phyloP scores from a whole-genome alignment of 2,797 vertebrate species.

The Hydrophis major region DNA sequence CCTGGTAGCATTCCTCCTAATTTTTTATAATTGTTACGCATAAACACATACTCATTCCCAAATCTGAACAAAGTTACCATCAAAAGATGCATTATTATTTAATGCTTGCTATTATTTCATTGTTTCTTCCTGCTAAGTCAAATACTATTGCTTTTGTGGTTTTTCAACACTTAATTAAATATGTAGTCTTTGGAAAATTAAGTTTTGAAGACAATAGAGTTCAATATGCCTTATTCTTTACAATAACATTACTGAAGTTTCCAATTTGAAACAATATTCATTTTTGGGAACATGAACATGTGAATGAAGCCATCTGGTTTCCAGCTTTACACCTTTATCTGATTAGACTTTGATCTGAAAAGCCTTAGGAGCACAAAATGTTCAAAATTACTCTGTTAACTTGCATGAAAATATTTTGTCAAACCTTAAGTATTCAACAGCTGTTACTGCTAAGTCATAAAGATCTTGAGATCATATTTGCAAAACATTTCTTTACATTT shows the following conservation, averaged over 20 bases:
- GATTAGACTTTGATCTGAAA: background rate
- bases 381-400: background rate
- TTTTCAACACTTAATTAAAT: background rate
- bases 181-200: background rate
- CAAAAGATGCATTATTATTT: background rate
- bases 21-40: background rate
- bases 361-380: background rate
- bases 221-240: background rate
- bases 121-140: background rate
- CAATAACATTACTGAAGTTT: background rate
- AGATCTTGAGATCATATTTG: constrained; percentile 14
- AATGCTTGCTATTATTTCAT: background rate
- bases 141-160: background rate
- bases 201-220: background rate
- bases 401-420: constrained; percentile 5
- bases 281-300: background rate
- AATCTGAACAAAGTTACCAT: background rate
- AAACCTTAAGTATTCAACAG: constrained; percentile 35
- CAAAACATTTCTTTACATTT: constrained; percentile 40
- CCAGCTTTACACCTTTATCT: background rate
- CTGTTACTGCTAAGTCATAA: constrained; percentile 6
- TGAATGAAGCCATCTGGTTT: background rate
- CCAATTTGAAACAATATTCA: background rate
- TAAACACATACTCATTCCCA: background rate
- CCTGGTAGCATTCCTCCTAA: background rate